A percentile compares a stretch with the other conserved stretches of the same genome.
phyloP scores from a whole-genome alignment of 2,797 vertebrate species.

The Alosa sapidissima region DNA sequence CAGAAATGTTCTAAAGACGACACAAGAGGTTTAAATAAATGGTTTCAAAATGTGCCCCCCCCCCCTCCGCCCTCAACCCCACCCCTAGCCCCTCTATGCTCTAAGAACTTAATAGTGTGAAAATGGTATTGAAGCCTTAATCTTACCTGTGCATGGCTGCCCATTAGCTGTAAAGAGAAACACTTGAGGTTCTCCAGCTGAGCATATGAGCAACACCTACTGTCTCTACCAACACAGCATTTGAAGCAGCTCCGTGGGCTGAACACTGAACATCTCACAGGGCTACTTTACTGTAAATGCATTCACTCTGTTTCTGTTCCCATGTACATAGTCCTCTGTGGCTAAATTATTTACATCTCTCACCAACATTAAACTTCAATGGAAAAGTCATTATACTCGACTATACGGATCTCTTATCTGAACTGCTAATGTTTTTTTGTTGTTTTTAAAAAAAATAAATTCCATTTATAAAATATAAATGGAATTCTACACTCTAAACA shows the following conservation, averaged over 20 bases:
- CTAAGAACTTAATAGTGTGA: conserved; percentile 7
- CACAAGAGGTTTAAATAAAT: conserved; percentile 4
- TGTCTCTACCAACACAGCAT: conserved; percentile 23
- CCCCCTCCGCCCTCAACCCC: background rate
- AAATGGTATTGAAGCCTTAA: conserved; percentile 46
- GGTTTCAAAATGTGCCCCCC: conserved; percentile 1
- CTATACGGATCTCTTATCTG: too few species aligned
- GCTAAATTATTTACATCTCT: background rate
- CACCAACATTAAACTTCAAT: background rate
- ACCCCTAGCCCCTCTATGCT: background rate
- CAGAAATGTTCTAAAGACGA: conserved; percentile 20
- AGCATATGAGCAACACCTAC: conserved; percentile 31
- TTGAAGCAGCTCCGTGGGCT: conserved; percentile 13
- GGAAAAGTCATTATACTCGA: too few species aligned
- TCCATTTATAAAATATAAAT: background rate
- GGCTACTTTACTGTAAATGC: background rate
- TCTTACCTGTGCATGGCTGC: conserved; percentile 48
- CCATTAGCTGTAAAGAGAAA: conserved; percentile 57
- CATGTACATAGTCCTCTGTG: background rate
- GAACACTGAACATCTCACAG: conserved; percentile 13
- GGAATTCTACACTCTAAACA: background rate
- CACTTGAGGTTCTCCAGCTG: conserved; percentile 51
- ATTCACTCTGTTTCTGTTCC: background rate
- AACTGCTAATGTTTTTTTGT: too few species aligned
- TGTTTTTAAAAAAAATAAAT: too few species aligned